These are phyloP conservation scores for Drosophila neonasuta DNA, from an alignment of 2,888 invertebrate species.

Conservation along the genomic window DNA sequence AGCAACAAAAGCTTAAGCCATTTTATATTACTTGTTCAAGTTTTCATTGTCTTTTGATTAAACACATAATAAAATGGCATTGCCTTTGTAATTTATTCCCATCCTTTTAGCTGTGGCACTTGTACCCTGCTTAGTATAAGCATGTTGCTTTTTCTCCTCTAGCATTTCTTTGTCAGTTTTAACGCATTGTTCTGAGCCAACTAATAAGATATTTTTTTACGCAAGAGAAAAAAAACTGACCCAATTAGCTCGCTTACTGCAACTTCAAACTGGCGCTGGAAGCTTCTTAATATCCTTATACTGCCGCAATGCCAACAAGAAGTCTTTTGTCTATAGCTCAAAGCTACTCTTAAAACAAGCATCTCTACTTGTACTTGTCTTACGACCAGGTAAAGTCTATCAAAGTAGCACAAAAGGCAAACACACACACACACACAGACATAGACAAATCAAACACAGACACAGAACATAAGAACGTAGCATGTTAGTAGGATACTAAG, in stretches of 20 bases:
- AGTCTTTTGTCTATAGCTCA: conserved; percentile 50
- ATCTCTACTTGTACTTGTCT: conserved; percentile 23
- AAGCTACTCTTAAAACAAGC: conserved; percentile 35
- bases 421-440: conserved; percentile 11
- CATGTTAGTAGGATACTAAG: conserved; percentile 64
- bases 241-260: conserved; percentile 65
- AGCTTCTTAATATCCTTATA: conserved; percentile 38
- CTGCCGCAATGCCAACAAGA: conserved; percentile 43
- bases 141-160: conserved; percentile 16
- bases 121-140: conserved; percentile 26
- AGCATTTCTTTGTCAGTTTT: conserved; percentile 18
- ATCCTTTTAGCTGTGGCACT: conserved; percentile 11
- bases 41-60: conserved; percentile 15
- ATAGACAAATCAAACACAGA: conserved; percentile 26
- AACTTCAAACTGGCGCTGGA: conserved; percentile 25
- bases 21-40: conserved; percentile 5
- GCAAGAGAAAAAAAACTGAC: conserved; percentile 34
- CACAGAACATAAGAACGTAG: conserved; percentile 36
- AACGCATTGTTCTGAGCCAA: conserved; percentile 33
- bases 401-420: conserved; percentile 46
- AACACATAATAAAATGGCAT: conserved; percentile 7
- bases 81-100: conserved; percentile 24
- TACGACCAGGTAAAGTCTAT: conserved; percentile 32
- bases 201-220: conserved; percentile 58
- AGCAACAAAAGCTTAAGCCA: neutral